phyloP scores from a whole-genome alignment of 2,888 invertebrate species.

The Dolomedes plantarius region DNA sequence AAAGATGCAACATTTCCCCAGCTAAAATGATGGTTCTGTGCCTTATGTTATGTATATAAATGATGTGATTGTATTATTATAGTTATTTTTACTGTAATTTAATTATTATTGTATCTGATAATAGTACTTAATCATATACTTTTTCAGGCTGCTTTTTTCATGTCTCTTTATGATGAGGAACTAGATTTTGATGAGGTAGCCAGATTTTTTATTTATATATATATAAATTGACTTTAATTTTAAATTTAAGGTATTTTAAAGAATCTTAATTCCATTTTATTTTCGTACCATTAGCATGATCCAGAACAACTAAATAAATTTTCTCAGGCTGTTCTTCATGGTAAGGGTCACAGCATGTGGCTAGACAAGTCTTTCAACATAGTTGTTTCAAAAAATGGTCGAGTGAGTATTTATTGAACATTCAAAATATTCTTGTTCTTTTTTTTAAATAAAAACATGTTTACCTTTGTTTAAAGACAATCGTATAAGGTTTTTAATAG shows the following conservation, averaged over 20 bases:
- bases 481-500: no score
- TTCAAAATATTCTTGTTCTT: no score
- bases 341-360: conserved; percentile 97
- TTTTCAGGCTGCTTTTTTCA: conserved; percentile 88
- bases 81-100: no score
- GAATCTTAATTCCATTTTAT: neutral
- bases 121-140: no score
- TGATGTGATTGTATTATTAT: no score
- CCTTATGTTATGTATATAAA: no score
- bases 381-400: conserved; percentile 93
- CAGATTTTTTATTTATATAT: neutral
- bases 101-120: no score
- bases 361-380: conserved; percentile 99
- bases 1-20: no score
- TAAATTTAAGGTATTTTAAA: neutral
- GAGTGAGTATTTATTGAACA: conserved; percentile 81
- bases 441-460: no score
- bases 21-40: no score
- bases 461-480: no score
- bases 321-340: conserved; percentile 91
- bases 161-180: conserved; percentile 92
- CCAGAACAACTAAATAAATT: conserved; percentile 88
- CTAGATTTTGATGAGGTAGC: conserved; percentile 87
- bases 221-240: neutral
- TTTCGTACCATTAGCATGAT: conserved; percentile 78